Evolutionary conservation across 2,113 vertebrate species (phyloP).

Genomic region (Elephantulus edwardii): DNA sequence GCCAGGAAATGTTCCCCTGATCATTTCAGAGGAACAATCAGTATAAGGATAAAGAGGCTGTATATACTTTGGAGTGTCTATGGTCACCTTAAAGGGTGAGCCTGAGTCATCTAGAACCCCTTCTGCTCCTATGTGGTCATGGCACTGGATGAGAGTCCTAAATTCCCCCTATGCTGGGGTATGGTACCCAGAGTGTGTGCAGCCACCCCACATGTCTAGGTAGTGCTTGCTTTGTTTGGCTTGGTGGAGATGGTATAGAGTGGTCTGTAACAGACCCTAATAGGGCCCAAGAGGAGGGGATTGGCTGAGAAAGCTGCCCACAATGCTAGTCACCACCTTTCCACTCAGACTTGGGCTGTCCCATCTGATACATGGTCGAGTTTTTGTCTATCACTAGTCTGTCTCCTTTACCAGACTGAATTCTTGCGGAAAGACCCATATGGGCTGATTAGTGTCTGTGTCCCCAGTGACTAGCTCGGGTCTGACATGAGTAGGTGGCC

Average conservation of each 20-base stretch:
- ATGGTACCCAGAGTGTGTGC: not conserved
- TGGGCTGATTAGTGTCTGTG: not conserved
- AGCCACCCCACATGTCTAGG: not conserved
- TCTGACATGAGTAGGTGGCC: not conserved
- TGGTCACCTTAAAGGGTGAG: not conserved
- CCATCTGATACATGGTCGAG: rapidly evolving
- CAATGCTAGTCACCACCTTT: not conserved
- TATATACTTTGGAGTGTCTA: no score
- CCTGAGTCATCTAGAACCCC: not conserved
- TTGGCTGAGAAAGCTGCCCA: not conserved
- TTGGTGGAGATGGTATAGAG: not conserved
- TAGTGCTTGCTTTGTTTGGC: not conserved
- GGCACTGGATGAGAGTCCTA: not conserved
- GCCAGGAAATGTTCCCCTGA: not conserved
- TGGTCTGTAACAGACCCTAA: no score
- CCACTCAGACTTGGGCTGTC: not conserved
- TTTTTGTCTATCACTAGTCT: rapidly evolving
- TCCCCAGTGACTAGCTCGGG: not conserved
- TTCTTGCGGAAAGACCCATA: not conserved
- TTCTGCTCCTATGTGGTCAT: no score
- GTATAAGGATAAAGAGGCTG: not conserved
- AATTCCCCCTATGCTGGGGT: not conserved
- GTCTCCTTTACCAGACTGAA: not conserved
- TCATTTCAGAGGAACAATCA: not conserved
- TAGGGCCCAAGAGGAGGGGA: not conserved